Conservation (phyloP, 2,797 vertebrate species). For the Triplophysa yarkandensis region DNA sequence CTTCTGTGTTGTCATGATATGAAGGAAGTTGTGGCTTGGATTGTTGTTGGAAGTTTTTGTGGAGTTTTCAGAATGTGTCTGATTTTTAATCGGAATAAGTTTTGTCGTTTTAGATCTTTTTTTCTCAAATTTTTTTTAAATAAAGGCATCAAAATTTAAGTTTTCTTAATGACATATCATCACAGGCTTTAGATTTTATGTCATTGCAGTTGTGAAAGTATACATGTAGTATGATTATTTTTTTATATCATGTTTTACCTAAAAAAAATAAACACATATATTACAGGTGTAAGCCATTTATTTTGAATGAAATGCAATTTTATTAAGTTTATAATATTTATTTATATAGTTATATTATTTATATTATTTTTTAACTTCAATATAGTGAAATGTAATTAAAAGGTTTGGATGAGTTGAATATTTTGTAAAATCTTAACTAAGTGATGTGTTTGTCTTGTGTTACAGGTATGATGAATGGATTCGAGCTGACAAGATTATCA, state of each 20-base stretch:
- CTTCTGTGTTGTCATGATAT: neutral
- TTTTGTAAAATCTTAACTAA: no score
- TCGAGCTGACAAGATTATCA: constrained; percentile 82
- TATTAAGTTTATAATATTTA: no score
- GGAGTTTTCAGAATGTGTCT: neutral
- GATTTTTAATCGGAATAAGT: neutral
- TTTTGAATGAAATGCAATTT: no score
- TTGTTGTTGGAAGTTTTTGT: neutral
- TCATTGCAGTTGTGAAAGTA: neutral
- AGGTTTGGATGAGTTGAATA: constrained; percentile 9
- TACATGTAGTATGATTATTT: no score
- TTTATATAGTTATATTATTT: no score
- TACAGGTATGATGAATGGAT: constrained; percentile 84
- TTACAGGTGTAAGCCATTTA: no score
- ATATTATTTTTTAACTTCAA: no score
- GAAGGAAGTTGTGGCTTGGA: constrained; percentile 2
- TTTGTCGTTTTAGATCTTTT: neutral
- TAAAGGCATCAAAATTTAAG: neutral
- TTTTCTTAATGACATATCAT: no score
- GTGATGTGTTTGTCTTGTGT: no score
- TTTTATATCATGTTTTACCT: no score
- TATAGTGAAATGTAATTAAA: no score
- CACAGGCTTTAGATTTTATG: neutral
- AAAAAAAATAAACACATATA: no score
- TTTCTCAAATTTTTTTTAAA: neutral